Evolutionary conservation across 2,888 invertebrate species (phyloP).

Genomic region (Campopleginae sp.): DNA sequence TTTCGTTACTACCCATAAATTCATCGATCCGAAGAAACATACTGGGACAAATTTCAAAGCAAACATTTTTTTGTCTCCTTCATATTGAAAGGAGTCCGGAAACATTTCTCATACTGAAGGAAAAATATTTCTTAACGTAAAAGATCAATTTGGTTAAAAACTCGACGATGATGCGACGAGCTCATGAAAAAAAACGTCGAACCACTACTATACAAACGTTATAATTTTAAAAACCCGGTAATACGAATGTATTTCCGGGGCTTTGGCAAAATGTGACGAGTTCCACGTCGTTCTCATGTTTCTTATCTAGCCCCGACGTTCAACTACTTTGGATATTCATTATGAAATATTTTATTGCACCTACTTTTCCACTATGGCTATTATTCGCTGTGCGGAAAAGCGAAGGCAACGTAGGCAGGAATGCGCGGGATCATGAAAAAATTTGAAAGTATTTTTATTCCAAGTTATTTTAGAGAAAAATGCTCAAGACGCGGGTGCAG

Average conservation of each 20-base stretch:
- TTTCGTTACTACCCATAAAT: background rate
- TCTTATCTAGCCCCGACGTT: background rate
- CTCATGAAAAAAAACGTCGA: background rate
- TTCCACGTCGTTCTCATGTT: background rate
- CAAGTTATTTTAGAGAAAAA: background rate
- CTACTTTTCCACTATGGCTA: background rate
- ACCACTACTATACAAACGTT: background rate
- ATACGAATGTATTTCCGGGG: background rate
- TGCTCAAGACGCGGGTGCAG: background rate
- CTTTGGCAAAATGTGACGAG: background rate
- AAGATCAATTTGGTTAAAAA: background rate
- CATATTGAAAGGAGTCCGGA: background rate
- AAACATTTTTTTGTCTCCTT: background rate
- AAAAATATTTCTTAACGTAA: background rate
- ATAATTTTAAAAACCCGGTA: background rate
- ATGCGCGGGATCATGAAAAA: background rate
- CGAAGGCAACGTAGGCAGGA: background rate
- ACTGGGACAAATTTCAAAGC: background rate
- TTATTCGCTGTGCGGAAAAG: conserved; percentile 29
- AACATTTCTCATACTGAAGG: background rate
- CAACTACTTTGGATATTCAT: background rate
- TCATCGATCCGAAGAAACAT: background rate
- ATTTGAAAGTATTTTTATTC: background rate
- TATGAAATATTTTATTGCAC: conserved; percentile 37
- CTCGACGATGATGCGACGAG: background rate